phyloP scores from a whole-genome alignment of 2,113 vertebrate genomes.

The Sander vitreus region DNA sequence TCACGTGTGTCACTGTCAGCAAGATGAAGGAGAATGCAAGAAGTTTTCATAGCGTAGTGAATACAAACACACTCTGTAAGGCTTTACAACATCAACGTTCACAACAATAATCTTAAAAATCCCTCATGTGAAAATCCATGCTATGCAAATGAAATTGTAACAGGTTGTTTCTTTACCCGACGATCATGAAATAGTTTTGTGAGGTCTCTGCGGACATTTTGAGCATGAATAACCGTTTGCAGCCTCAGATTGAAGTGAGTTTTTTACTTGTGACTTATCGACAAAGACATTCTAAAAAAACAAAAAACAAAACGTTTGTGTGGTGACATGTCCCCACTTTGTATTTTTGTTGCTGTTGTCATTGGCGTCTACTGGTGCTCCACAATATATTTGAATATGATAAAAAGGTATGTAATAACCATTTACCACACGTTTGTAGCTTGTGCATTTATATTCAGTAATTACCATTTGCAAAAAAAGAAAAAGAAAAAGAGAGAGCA shows the following conservation, averaged over 20 bases:
- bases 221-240: constrained; percentile 60
- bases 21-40: constrained; percentile 14
- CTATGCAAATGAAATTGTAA: constrained; percentile 77
- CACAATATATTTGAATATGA: constrained; percentile 56
- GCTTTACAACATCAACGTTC: constrained; percentile 50
- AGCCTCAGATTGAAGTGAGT: constrained; percentile 48
- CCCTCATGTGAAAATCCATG: constrained; percentile 67
- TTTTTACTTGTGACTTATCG: constrained; percentile 18
- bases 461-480: constrained; percentile 45
- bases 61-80: constrained; percentile 14
- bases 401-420: constrained; percentile 46
- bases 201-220: constrained; percentile 43
- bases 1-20: constrained; percentile 16
- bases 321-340: constrained; percentile 29
- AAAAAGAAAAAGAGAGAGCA: constrained; percentile 29
- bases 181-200: constrained; percentile 3
- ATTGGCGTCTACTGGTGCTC: constrained; percentile 74
- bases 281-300: constrained; percentile 20
- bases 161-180: constrained; percentile 44
- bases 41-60: constrained; percentile 18
- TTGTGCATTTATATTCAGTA: constrained; percentile 67
- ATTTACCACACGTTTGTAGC: constrained; percentile 69
- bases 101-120: constrained; percentile 56
- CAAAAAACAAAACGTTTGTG: constrained; percentile 11
- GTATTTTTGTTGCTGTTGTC: constrained; percentile 59